Percentiles rank a stretch among this genome's conserved stretches.
Conservation (phyloP, 2,797 vertebrate genomes). For the Eidolon dupreanum region DNA sequence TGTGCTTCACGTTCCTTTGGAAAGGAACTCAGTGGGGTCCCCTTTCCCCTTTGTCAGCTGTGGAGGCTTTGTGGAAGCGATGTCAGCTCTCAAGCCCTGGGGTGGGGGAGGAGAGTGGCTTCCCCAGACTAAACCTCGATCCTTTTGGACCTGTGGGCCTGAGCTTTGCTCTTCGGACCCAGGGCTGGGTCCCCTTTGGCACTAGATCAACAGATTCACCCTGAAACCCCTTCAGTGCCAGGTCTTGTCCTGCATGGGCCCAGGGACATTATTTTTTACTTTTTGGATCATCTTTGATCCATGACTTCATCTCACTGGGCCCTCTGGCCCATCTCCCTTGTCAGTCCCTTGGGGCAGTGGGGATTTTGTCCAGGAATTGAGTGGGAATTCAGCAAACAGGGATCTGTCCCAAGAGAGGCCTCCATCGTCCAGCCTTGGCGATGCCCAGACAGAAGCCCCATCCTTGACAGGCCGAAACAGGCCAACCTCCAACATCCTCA, state of each 20-base stretch:
- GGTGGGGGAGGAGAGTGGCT: background rate
- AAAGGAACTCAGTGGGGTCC: background rate
- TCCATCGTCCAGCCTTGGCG: background rate
- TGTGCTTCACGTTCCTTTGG: background rate
- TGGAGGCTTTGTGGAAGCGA: background rate
- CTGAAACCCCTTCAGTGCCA: background rate
- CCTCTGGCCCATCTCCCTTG: background rate
- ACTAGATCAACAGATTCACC: background rate
- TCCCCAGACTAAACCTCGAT: background rate
- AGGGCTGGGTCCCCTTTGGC: background rate
- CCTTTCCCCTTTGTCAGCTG: background rate
- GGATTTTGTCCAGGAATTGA: background rate
- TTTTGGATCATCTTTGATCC: background rate
- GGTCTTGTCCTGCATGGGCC: background rate
- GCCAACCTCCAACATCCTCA: background rate
- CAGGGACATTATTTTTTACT: background rate
- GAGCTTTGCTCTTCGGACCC: background rate
- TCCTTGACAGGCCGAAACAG: background rate
- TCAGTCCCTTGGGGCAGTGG: background rate
- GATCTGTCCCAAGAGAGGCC: background rate
- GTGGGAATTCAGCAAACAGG: background rate
- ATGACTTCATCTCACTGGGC: background rate
- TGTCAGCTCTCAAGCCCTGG: background rate
- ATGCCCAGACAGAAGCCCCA: background rate
- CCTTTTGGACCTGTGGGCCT: background rate